Evolutionary conservation across 2,113 vertebrate species (phyloP).

Genomic region (Reinhardtius hippoglossoides): DNA sequence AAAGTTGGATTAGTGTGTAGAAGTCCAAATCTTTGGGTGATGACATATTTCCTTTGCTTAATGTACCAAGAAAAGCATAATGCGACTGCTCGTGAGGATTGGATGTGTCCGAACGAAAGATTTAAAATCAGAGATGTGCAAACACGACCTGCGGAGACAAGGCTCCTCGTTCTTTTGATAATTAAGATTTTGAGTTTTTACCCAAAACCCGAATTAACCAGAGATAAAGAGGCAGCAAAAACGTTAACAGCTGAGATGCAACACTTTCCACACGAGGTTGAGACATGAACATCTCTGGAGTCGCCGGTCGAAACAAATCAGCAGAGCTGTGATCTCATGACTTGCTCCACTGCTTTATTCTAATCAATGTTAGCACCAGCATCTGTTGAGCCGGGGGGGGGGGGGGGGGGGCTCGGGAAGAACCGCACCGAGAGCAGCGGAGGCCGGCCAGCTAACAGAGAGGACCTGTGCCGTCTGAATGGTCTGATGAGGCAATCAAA

Average conservation of each 20-base stretch:
- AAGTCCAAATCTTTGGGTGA: too few relatives aligned
- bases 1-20: too few relatives aligned
- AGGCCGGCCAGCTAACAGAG: conserved; percentile 10
- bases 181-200: too few relatives aligned
- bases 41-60: too few relatives aligned
- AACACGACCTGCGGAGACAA: too few relatives aligned
- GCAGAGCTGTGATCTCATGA: conserved; percentile 19
- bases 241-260: background rate
- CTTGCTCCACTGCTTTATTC: conserved; percentile 32
- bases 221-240: too few relatives aligned
- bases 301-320: conserved; percentile 20
- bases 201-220: too few relatives aligned
- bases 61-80: too few relatives aligned
- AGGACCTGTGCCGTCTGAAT: conserved; percentile 4
- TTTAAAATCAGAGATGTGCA: too few relatives aligned
- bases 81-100: too few relatives aligned
- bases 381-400: conserved; percentile 47
- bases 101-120: too few relatives aligned
- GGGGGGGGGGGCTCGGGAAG: conserved; percentile 36
- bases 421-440: conserved; percentile 42
- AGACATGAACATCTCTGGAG: conserved; percentile 10
- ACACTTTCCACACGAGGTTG: background rate
- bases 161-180: too few relatives aligned
- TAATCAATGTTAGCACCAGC: conserved; percentile 55
- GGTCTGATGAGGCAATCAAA: conserved; percentile 59